Evolutionary conservation across 2,888 invertebrate genomes (phyloP).

Genomic region (Rhabditoides inermis): DNA sequence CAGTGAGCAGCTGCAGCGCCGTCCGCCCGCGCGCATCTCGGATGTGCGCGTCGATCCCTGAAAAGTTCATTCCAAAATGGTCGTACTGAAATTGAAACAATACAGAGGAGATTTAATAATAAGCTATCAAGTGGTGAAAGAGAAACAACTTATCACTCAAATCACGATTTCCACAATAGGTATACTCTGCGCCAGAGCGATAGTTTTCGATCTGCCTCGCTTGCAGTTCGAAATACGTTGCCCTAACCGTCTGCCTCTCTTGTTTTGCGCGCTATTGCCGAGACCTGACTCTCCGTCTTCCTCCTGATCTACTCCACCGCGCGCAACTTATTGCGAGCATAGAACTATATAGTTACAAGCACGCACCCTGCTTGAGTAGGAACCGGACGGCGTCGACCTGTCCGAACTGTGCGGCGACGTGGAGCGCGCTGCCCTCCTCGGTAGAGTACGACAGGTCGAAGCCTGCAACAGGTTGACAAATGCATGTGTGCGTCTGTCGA

Average conservation of each 20-base stretch:
- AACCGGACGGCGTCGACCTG: conserved; percentile 44
- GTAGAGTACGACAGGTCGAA: conserved; percentile 62
- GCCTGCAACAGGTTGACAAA: no score
- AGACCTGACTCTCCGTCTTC: no score
- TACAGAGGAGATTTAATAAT: background rate
- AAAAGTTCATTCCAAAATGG: background rate
- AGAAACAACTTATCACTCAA: no score
- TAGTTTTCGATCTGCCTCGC: no score
- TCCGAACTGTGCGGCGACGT: conserved; percentile 50
- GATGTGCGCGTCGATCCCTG: conserved; percentile 55
- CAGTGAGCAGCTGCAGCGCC: conserved; percentile 75
- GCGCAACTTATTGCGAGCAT: no score
- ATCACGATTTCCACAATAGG: no score
- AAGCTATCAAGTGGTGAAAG: background rate
- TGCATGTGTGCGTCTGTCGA: no score
- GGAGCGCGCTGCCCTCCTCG: conserved; percentile 51
- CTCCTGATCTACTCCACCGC: no score
- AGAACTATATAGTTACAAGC: background rate
- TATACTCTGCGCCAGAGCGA: no score
- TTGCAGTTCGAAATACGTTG: no score
- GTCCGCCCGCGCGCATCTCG: conserved; percentile 73
- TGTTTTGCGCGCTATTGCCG: no score
- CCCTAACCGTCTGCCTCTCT: no score
- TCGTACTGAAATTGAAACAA: background rate
- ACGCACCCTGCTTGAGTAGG: conserved; percentile 41